phyloP scores from a whole-genome alignment of 1,140 invertebrate genomes.

The Tetramorium parvispinum region DNA sequence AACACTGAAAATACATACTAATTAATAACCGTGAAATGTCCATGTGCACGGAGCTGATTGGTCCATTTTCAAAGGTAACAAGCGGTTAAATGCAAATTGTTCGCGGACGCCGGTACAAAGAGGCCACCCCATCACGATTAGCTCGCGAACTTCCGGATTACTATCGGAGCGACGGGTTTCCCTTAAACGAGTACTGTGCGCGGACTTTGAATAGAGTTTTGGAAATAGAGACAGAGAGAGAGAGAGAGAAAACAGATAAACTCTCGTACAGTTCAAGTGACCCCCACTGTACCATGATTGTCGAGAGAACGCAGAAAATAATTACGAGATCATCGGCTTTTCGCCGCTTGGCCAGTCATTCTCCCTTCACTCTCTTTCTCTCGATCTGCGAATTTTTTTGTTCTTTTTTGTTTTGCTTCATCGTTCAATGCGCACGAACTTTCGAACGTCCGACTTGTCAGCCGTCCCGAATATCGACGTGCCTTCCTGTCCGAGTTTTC shows the following conservation, averaged over 20 bases:
- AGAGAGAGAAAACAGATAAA: constrained; percentile 18
- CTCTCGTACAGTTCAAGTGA: background rate
- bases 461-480: constrained; percentile 22
- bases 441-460: constrained; percentile 12
- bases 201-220: constrained; percentile 21
- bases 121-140: constrained; percentile 46
- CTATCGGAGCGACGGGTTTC: constrained; percentile 34
- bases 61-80: constrained; percentile 37
- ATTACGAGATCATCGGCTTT: constrained; percentile 38
- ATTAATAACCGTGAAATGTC: constrained; percentile 43
- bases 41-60: background rate
- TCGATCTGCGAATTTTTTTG: background rate
- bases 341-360: background rate
- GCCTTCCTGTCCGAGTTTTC: constrained; percentile 19
- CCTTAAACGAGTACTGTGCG: constrained; percentile 6
- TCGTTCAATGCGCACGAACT: background rate
- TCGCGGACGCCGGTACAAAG: constrained; percentile 6
- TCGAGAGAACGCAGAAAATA: constrained; percentile 29
- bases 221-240: constrained; percentile 27
- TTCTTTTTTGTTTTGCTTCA: background rate
- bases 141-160: constrained; percentile 32
- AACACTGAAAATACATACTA: background rate
- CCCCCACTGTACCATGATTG: background rate
- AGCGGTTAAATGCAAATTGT: constrained; percentile 42
- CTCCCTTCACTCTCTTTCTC: background rate